Evolutionary conservation across 2,113 vertebrate genomes (phyloP).

Genomic region (Brienomyrus brachyistius): DNA sequence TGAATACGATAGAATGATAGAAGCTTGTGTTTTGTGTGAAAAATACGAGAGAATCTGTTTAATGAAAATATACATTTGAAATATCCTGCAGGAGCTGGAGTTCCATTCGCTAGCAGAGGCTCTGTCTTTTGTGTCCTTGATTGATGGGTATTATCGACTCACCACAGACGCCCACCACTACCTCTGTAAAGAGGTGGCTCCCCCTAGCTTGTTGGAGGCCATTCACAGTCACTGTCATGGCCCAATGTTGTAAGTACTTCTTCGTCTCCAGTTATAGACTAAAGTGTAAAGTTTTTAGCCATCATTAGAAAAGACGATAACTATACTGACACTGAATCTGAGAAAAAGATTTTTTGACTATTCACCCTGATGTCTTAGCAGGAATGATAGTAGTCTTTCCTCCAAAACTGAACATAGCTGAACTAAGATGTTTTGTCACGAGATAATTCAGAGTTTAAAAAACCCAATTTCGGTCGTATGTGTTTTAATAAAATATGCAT

Average conservation of each 20-base stretch:
- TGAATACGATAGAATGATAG: not conserved
- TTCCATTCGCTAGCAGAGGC: constrained; percentile 80
- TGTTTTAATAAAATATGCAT: not conserved
- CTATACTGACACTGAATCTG: not conserved
- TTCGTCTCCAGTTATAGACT: not conserved
- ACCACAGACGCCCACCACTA: constrained; percentile 90
- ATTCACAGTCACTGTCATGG: constrained; percentile 90
- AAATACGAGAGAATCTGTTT: not conserved
- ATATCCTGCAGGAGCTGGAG: constrained; percentile 76
- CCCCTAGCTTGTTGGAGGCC: constrained; percentile 80
- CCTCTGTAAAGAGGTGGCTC: constrained; percentile 89
- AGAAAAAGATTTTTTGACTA: not conserved
- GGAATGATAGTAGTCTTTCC: not conserved
- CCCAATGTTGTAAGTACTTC: constrained; percentile 81
- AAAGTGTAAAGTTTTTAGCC: not conserved
- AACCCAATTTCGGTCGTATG: not conserved
- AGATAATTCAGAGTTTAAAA: not conserved
- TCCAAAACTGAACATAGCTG: not conserved
- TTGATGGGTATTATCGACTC: constrained; percentile 92
- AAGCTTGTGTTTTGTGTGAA: not conserved
- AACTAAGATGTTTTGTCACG: not conserved
- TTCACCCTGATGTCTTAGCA: not conserved
- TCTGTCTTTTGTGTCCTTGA: constrained; percentile 85
- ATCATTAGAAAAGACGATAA: not conserved
- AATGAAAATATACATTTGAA: not conserved